phyloP scores from a whole-genome alignment of 1,140 invertebrate species.

The Episyrphus balteatus region DNA sequence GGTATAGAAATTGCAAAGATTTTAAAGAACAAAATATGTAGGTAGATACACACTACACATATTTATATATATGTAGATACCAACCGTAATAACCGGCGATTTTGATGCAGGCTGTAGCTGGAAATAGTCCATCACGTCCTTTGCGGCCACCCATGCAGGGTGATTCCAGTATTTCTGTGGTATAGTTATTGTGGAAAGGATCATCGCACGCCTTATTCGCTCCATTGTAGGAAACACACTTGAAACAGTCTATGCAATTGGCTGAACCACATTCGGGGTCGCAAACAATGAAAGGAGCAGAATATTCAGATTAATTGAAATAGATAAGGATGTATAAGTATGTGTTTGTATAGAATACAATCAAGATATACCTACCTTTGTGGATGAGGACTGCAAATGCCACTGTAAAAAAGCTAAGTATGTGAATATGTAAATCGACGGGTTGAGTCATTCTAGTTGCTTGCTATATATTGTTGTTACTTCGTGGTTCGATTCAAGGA shows the following conservation, averaged over 20 bases:
- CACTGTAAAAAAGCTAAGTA: not conserved
- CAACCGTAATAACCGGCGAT: constrained; percentile 75
- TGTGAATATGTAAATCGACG: not conserved
- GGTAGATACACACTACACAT: not conserved
- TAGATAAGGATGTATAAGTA: too few relatives aligned
- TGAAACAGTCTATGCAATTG: constrained; percentile 83
- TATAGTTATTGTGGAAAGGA: constrained; percentile 91
- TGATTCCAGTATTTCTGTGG: constrained; percentile 67
- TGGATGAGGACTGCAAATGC: not conserved
- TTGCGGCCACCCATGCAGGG: constrained; percentile 90
- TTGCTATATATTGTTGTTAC: too few relatives aligned
- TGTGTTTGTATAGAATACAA: too few relatives aligned
- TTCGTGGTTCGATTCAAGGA: not conserved
- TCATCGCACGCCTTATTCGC: constrained; percentile 84
- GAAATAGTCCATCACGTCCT: constrained; percentile 83
- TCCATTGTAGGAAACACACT: constrained; percentile 86
- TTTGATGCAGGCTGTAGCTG: constrained; percentile 94
- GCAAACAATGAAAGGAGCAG: too few relatives aligned
- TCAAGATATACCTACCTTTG: not conserved
- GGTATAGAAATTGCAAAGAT: too few relatives aligned
- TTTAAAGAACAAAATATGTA: not conserved
- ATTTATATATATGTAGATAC: constrained; percentile 13
- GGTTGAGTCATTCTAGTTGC: not conserved
- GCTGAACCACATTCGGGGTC: constrained; percentile 27
- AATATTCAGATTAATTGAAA: too few relatives aligned